These are phyloP conservation scores for Endomychus coccineus DNA, from an alignment of 2,888 invertebrate genomes.

Conservation along the genomic window DNA sequence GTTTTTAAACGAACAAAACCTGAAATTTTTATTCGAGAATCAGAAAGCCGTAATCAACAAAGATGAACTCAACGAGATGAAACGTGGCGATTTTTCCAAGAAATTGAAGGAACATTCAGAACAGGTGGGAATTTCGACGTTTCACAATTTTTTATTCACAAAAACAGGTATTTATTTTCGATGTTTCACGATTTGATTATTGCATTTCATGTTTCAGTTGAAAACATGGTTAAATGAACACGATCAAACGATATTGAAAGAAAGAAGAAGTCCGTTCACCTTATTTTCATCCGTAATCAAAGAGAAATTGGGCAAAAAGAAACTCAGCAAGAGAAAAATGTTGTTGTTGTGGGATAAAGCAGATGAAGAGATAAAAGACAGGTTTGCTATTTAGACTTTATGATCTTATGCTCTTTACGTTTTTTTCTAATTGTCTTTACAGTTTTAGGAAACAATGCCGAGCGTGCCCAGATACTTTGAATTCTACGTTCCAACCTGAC, in stretches of 20 bases:
- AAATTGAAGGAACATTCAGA: constrained; percentile 51
- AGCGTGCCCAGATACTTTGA: constrained; percentile 68
- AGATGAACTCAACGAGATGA: constrained; percentile 51
- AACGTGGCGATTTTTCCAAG: constrained; percentile 48
- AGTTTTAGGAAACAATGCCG: constrained; percentile 30
- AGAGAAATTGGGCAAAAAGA: constrained; percentile 45
- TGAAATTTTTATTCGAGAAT: constrained; percentile 80
- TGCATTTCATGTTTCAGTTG: constrained; percentile 38
- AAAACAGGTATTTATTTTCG: no score
- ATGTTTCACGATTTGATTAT: no score
- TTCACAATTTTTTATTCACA: no score
- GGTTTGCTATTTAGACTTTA: constrained; percentile 7
- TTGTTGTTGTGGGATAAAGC: constrained; percentile 61
- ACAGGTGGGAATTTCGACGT: constrained; percentile 36
- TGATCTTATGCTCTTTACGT: no score
- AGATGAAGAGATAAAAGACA: constrained; percentile 51
- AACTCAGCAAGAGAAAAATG: constrained; percentile 47
- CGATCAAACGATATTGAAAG: constrained; percentile 44
- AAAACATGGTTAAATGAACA: constrained; percentile 56
- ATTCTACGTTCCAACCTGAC: constrained; percentile 63
- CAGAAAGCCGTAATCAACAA: constrained; percentile 55
- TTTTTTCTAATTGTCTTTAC: constrained; percentile 17
- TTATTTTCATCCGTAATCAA: constrained; percentile 52
- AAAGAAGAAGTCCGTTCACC: constrained; percentile 51
- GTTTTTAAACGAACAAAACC: constrained; percentile 68